Evolutionary conservation across 37 sponge, comb jelly and placozoan species (phyloP).

Genomic region (Agelas oroides): DNA sequence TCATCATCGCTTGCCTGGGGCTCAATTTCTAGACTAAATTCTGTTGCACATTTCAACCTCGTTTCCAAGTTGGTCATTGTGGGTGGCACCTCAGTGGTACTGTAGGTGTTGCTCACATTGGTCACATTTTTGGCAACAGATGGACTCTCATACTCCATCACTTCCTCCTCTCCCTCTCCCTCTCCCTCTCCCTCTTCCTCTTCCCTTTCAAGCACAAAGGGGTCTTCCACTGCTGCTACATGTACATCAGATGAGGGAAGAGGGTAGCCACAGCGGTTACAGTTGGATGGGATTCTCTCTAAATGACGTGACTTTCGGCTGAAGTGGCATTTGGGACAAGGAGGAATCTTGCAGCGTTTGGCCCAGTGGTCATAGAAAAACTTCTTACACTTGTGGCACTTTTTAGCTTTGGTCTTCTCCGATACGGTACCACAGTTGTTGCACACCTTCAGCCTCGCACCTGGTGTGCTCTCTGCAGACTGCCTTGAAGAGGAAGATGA

Average conservation of each 20-base stretch:
- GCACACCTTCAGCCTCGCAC: constrained; percentile 32
- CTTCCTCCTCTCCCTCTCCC: not conserved
- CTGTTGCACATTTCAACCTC: too few species aligned
- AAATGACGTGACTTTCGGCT: constrained; percentile 10
- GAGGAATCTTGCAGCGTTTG: constrained; percentile 34
- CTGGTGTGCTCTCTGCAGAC: not conserved
- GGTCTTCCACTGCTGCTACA: too few species aligned
- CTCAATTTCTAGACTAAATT: too few species aligned
- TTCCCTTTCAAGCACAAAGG: not conserved
- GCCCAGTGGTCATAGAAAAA: constrained; percentile 50
- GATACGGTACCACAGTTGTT: constrained; percentile 49
- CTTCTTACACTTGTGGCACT: constrained; percentile 59
- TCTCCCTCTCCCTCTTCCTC: not conserved
- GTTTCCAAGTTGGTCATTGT: not conserved
- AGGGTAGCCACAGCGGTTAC: constrained; percentile 42
- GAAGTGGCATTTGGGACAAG: constrained; percentile 64
- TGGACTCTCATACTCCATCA: not conserved
- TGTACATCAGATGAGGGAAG: not conserved
- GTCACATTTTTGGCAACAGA: not conserved
- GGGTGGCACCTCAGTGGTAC: not conserved
- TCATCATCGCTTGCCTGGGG: not conserved
- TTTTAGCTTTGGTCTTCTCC: constrained; percentile 42
- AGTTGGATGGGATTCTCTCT: constrained; percentile 3
- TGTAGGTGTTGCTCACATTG: not conserved
- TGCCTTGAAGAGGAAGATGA: too few species aligned